Evolutionary conservation across 2,113 vertebrate genomes (phyloP).

Genomic region (Cephalopholis sonnerati): DNA sequence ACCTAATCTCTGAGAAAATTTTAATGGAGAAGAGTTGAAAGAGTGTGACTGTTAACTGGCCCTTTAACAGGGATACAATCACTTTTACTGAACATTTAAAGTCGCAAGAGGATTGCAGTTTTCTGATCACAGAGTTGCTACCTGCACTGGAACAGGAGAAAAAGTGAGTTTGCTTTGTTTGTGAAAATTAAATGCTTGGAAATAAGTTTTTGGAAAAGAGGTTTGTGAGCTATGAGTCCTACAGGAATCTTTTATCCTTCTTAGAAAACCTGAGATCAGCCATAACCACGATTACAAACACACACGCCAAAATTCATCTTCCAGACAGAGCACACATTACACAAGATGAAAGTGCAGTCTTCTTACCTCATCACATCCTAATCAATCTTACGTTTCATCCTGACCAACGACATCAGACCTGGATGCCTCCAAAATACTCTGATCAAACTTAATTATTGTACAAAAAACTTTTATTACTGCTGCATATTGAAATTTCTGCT

Average conservation of each 20-base stretch:
- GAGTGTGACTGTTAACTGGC: not conserved
- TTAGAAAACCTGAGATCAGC: constrained; percentile 15
- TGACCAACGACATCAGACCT: constrained; percentile 12
- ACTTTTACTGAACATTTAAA: constrained; percentile 11
- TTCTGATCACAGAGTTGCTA: not conserved
- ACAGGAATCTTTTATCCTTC: not conserved
- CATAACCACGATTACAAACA: not conserved
- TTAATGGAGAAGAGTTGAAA: constrained; percentile 4
- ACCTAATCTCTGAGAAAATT: not conserved
- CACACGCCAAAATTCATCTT: not conserved
- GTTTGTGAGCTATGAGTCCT: not conserved
- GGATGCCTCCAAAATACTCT: not conserved
- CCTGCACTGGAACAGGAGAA: not conserved
- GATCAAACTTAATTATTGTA: not conserved
- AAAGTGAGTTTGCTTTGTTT: not conserved
- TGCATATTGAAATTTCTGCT: too few species aligned
- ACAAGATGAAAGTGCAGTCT: constrained; percentile 1
- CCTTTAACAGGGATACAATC: not conserved
- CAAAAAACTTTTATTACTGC: too few species aligned
- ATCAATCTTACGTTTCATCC: not conserved
- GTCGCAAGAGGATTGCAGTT: not conserved
- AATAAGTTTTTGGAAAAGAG: not conserved
- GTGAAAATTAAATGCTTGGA: not conserved
- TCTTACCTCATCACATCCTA: constrained; percentile 15
- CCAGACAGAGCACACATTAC: not conserved